phyloP scores from a whole-genome alignment of 2,113 vertebrate species.

The Leptobrachium ailaonicum region DNA sequence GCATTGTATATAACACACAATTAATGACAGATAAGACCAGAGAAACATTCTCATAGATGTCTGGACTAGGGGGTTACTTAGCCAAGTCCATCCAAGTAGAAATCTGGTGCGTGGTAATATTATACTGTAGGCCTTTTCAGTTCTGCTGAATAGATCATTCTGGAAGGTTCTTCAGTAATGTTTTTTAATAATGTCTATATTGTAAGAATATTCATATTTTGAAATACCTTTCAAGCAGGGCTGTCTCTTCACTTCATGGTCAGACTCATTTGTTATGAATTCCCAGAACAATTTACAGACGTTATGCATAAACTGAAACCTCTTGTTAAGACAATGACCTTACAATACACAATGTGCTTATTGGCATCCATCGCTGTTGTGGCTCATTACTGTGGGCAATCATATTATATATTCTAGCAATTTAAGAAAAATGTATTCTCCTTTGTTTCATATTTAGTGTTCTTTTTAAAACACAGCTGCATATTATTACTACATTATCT shows the following conservation, averaged over 20 bases:
- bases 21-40: too few relatives aligned
- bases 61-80: too few relatives aligned
- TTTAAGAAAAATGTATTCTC: too few relatives aligned
- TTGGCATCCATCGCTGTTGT: neutral
- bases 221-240: constrained; percentile 12
- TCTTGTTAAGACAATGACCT: constrained; percentile 22
- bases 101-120: neutral
- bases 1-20: too few relatives aligned
- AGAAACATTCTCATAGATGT: too few relatives aligned
- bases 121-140: neutral
- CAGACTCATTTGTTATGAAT: constrained; percentile 13
- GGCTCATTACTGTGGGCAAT: neutral
- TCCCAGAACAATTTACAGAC: neutral
- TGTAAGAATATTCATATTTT: constrained; percentile 14
- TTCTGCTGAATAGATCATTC: neutral
- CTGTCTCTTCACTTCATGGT: constrained; percentile 7
- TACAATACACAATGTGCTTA: constrained; percentile 9
- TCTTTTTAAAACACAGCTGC: too few relatives aligned
- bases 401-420: too few relatives aligned
- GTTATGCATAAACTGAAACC: constrained; percentile 28
- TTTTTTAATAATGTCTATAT: constrained; percentile 5
- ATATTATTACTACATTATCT: too few relatives aligned
- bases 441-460: too few relatives aligned
- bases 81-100: neutral
- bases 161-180: constrained; percentile 1